Evolutionary conservation across 2,797 vertebrate species (phyloP), one percentile per base, ranked within the genome.

Genomic region (Micromesistius poutassou): DNA sequence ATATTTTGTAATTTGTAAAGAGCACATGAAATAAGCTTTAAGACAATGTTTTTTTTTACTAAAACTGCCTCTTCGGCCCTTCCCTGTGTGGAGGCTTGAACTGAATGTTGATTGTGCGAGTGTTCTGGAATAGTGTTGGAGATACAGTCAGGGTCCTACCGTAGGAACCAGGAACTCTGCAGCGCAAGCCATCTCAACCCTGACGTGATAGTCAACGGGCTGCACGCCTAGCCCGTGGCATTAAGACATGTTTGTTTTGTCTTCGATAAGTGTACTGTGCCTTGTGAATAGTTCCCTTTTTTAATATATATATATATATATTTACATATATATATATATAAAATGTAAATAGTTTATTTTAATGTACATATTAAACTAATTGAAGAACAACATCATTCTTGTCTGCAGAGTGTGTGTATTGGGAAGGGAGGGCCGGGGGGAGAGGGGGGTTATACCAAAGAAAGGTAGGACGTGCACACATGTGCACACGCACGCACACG

Each of bases 271-370:
- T 85, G 87, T 93, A 93, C 82, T 88, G 85, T 30, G 46, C 87
- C 87, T 87, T 93, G 91, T 93, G 92, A 86, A 93, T 93, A 92
- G 78, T 73, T 77, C 33, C 8, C 35, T 68, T 78, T 30, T 46
- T 87, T 85, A 92, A 91, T 62, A 19, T 62, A 19, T 62, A 19
- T 62, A 62, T 62, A 62, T 94, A 93, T 88, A 92, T 42, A 2
- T 42, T 9, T 8, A 85, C 91, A 91, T 68, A 25, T 68, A n/a
- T 25, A n/a, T 68, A 68, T 68, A 68, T 94, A 92, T 88, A 92
- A 94, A 94, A 91, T 95, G 95, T 94, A 93, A 94, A 93, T 95
- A 94, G 89, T 94, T 92, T 96, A 95, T 94, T 93, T 94, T 93
- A 93, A 86, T 96, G 94, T 96, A 95, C 91, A 96, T 95, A 95